Base-by-base conservation (phyloP, 2,888 invertebrate species). In the Anoplius nigerrimus region DNA sequence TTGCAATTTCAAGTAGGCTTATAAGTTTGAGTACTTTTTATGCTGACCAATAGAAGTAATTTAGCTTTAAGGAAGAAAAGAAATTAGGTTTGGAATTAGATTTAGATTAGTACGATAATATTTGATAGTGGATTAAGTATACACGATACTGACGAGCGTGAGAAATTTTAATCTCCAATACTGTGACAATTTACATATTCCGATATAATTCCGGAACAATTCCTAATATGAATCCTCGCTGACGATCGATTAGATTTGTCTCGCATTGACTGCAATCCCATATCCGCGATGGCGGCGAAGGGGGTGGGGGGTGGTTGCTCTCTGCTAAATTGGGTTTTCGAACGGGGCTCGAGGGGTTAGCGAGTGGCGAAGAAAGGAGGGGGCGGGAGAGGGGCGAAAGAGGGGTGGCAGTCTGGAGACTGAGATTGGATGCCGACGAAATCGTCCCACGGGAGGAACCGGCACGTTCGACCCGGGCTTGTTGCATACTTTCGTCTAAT, bases 391-490 rank as follows among this genome's bases (percentile, higher is more conserved):
- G 42, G 54, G 52, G 11, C 43, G 46, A 27, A 16, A 18, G 72
- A 68, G 73, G 62, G 71, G 71, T 69, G 59, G 70, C 69, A 65
- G 64, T 61, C 74, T 72, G 72, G 66, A 62, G 72, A 61, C 75
- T 60, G 74, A 80, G 82, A 84, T 84, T 84, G 84, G 84, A 84
- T 83, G 77, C 79, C 84, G 78, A 78, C 80, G 82, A 78, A 84
- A 84, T 82, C 71, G 78, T 83, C 82, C 74, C 82, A 45, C 55
- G 82, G 77, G 82, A 74, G 66, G 45, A 6, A 69, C 61, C 65
- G 54, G 63, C 66, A 56, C 21, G 59, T 67, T 65, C 69, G 67
- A 60, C 65, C 56, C 69, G 55, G 59, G 72, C 66, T 76, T 75
- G 75, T 80, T 81, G 83, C 83, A 82, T 83, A 83, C 82, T 83